Base-by-base conservation (phyloP, 2,113 vertebrate genomes). In the Paracanthobrama guichenoti region DNA sequence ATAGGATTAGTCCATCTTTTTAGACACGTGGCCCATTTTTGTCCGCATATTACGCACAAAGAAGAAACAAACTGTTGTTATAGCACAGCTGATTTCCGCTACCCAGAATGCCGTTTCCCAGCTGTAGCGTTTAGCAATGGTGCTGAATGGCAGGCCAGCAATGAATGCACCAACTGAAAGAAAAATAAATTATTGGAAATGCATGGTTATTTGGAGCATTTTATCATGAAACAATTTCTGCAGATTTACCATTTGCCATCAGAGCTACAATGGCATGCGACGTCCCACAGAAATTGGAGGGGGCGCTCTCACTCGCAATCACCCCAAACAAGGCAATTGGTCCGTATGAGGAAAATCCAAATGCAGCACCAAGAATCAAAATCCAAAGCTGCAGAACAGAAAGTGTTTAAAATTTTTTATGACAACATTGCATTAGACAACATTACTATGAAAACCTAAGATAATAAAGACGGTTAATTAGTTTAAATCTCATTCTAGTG, bases 41-140 rank as follows among this genome's bases (percentile, higher is more conserved):
- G 98, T 99, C 87, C 96, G 94, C 93, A 98, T 98, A 93, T 99
- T 99, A 11, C 98, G 94, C 6, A 97, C 83, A 0, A 97, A 82
- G 92, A 98, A 98, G 93, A 98, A 98, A 82, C 88, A 89, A 3
- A 95, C 77, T 0, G 98, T 99, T 87, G 95, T 93, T 2, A 60
- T 7, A 0, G 83, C 89, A 57, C 97, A 97, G 20, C 89, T 87
- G 67, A 98, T 57, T 86, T 99, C 98, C 0, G 97, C 97, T 3
- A 97, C 94, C 97, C 97, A 98, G 93, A 99, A 99, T 1, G 98
- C 98, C 4, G 92, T 95, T 89, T 96, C 95, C 98, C 98, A 99
- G 88, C 95, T 97, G 92, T 98, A 95, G 86, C 95, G 89, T 88
- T 99, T 99, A 88, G 98, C 98, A 5, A 99, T 92, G n/a, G 96